Percentiles rank a stretch among this genome's conserved stretches.
Evolutionary conservation across 2,113 vertebrate genomes (phyloP).

Genomic region (Scomber japonicus): DNA sequence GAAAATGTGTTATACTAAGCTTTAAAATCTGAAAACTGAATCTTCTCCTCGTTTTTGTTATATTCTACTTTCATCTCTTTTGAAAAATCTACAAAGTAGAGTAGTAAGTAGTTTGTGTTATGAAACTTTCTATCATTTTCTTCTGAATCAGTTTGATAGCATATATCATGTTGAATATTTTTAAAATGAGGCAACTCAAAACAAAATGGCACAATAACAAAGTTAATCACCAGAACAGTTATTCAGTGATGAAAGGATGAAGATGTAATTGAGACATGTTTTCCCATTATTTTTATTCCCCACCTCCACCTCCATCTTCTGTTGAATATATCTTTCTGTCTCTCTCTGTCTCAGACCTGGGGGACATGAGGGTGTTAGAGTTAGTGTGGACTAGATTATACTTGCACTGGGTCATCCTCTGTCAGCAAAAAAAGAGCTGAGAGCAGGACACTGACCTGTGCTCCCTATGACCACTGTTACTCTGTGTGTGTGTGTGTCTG

Average conservation of each 20-base stretch:
- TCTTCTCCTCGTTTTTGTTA: background rate
- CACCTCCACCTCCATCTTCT: constrained; percentile 36
- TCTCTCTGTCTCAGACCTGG: constrained; percentile 44
- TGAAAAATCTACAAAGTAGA: constrained; percentile 3
- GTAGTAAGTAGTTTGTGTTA: background rate
- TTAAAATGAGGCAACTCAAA: background rate
- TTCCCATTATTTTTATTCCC: constrained; percentile 2
- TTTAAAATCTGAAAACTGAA: no score
- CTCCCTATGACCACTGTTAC: constrained; percentile 56
- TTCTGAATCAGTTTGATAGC: background rate
- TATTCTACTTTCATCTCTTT: background rate
- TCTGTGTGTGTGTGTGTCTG: constrained; percentile 11
- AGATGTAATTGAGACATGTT: background rate
- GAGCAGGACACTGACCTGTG: constrained; percentile 72
- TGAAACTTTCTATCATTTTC: background rate
- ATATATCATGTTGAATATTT: background rate
- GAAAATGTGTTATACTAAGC: no score
- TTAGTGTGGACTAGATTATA: constrained; percentile 72
- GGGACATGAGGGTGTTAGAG: constrained; percentile 65
- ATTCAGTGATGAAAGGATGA: constrained; percentile 14
- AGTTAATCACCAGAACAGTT: background rate
- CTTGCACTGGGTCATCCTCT: constrained; percentile 63
- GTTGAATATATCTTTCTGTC: background rate
- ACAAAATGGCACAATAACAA: no score
- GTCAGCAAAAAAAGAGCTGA: constrained; percentile 82